Base-by-base conservation (phyloP, 2,113 vertebrate genomes). In the Bujurquina vittata region DNA sequence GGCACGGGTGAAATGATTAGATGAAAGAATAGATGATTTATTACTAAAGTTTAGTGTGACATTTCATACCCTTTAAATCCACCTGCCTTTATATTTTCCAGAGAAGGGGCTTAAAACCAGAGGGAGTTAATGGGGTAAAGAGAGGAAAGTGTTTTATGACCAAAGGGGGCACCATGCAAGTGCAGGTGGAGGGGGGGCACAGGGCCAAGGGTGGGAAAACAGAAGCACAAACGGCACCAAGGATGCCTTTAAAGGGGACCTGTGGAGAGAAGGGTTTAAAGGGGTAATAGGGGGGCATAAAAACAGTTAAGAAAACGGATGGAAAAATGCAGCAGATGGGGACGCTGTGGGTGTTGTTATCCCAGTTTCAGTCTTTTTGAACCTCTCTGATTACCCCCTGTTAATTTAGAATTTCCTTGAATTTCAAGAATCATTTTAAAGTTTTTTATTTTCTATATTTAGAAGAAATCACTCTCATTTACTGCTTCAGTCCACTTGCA, bases 271-370 rank as follows among this genome's bases (percentile, higher is more conserved):
- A 91, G 80, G 80, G 91, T 93, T 94, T 91, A 93, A 88, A 77
- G 85, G 77, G 88, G 59, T 90, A 91, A 85, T 94, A 90, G 43
- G 73, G 73, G 90, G 88, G 84, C 91, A 93, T 93, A 93, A 93
- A 95, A 93, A 86, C 7, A 10, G 52, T 33, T 29, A n/a, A n/a
- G 67, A 54, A 72, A 72, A 72, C 52, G 46, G 46, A 72, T 72
- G 46, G 18, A n/a, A 72, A 72, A n/a, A 72, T 75, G 73, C 85
- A 81, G 84, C 87, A 93, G 86, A 91, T 92, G 88, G 87, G 80
- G 84, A 92, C 72, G 95, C 97, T 95, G 94, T 95, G 95, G 94
- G 92, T 95, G 94, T 93, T 90, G 96, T 97, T 96, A 96, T 93
- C 94, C 94, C 79, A 17, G 78, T 95, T 97, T 95, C 96, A 96